A percentile compares a stretch with the other conserved stretches of the same genome.
Conservation (phyloP, 2,113 vertebrate species). For the Ploceus nigricollis region DNA sequence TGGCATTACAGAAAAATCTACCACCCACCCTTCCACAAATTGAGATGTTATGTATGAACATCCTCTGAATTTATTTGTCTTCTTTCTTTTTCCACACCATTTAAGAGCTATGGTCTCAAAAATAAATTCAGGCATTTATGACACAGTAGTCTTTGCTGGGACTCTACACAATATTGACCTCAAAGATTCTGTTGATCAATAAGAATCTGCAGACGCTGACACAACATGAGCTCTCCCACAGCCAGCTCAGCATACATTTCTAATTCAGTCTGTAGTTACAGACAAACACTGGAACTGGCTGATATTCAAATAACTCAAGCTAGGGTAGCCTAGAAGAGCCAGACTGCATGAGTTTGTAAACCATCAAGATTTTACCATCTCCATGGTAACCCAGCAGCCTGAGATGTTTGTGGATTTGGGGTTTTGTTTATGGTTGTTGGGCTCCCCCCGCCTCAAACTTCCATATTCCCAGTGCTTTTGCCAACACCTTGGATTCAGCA, state of each 20-base stretch:
- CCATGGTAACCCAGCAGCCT: background rate
- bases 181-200: background rate
- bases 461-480: background rate
- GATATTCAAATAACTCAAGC: background rate
- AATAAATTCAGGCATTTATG: background rate
- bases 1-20: background rate
- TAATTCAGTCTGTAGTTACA: background rate
- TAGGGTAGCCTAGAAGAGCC: background rate
- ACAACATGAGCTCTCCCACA: background rate
- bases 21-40: background rate
- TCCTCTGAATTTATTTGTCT: background rate
- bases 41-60: background rate
- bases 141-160: background rate
- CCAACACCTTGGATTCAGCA: background rate
- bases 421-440: background rate
- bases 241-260: conserved; percentile 14
- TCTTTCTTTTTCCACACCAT: background rate
- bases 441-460: rapidly evolving
- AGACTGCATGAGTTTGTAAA: background rate
- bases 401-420: background rate
- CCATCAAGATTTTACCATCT: background rate
- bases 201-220: background rate
- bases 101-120: background rate
- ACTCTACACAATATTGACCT: background rate
- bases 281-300: background rate